These are phyloP conservation scores for Drosophila pseudotakahashii DNA, from an alignment of 2,888 invertebrate species.

Conservation along the genomic window DNA sequence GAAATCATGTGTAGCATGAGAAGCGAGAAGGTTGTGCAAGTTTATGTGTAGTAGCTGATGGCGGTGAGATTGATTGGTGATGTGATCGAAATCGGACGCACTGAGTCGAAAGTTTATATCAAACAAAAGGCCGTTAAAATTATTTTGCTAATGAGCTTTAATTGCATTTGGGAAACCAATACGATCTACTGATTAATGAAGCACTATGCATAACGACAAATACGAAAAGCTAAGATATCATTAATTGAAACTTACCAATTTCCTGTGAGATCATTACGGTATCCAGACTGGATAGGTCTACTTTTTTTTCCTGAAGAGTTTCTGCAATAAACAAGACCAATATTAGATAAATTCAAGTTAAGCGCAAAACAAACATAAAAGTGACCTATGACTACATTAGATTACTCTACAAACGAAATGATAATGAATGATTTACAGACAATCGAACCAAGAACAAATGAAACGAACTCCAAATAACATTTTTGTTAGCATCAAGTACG, in stretches of 20 bases:
- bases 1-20: constrained; percentile 66
- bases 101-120: constrained; percentile 8
- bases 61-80: constrained; percentile 57
- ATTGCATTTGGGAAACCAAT: constrained; percentile 68
- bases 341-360: constrained; percentile 19
- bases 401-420: constrained; percentile 61
- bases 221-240: constrained; percentile 15
- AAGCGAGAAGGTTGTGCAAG: constrained; percentile 59
- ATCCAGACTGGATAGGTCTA: constrained; percentile 53
- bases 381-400: constrained; percentile 60
- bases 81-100: constrained; percentile 37
- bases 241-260: constrained; percentile 55
- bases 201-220: constrained; percentile 43
- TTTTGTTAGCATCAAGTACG: constrained; percentile 61
- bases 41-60: constrained; percentile 50
- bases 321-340: constrained; percentile 61
- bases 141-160: constrained; percentile 70
- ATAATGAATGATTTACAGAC: constrained; percentile 51
- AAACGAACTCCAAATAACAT: constrained; percentile 64
- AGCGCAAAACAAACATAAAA: constrained; percentile 42
- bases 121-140: constrained; percentile 30
- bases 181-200: constrained; percentile 49
- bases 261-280: constrained; percentile 41
- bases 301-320: constrained; percentile 62
- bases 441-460: constrained; percentile 57